A percentile compares a stretch with the other conserved stretches of the same genome.
phyloP scores from a whole-genome alignment of 2,797 vertebrate genomes.

The Antrozous pallidus region DNA sequence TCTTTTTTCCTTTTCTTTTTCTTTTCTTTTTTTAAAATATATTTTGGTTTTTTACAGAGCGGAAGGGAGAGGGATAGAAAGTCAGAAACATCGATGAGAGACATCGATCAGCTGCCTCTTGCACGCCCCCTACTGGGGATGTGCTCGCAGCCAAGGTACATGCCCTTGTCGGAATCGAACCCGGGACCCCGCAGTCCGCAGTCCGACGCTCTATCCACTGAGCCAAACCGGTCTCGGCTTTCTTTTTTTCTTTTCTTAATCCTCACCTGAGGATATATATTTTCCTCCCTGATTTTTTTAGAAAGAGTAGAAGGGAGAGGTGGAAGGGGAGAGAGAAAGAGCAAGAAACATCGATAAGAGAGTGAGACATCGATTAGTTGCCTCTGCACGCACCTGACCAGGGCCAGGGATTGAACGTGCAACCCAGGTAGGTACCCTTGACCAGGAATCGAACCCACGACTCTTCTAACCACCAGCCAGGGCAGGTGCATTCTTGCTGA shows the following conservation, averaged over 20 bases:
- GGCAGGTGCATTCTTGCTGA: rapidly evolving
- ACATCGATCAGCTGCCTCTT: no score
- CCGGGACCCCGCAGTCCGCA: no score
- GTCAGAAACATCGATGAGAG: no score
- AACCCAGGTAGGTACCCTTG: not conserved
- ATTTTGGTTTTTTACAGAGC: no score
- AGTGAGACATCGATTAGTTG: not conserved
- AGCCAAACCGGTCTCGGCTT: not conserved
- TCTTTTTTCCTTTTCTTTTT: not conserved
- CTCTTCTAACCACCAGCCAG: not conserved
- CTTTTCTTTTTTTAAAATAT: not conserved
- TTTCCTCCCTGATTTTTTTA: not conserved
- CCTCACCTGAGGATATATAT: not conserved
- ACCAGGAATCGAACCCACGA: not conserved
- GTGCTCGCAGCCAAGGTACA: no score
- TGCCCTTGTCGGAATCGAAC: no score
- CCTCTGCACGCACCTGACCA: not conserved
- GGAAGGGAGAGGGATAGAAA: no score
- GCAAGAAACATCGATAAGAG: not conserved
- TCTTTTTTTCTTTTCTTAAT: not conserved
- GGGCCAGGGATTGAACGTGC: no score
- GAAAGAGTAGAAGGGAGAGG: not conserved
- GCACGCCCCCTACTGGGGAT: no score
- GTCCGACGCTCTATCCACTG: no score
- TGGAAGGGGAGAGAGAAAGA: not conserved